Evolutionary conservation across 2,797 vertebrate genomes (phyloP).

Genomic region (Pangasius djambal): DNA sequence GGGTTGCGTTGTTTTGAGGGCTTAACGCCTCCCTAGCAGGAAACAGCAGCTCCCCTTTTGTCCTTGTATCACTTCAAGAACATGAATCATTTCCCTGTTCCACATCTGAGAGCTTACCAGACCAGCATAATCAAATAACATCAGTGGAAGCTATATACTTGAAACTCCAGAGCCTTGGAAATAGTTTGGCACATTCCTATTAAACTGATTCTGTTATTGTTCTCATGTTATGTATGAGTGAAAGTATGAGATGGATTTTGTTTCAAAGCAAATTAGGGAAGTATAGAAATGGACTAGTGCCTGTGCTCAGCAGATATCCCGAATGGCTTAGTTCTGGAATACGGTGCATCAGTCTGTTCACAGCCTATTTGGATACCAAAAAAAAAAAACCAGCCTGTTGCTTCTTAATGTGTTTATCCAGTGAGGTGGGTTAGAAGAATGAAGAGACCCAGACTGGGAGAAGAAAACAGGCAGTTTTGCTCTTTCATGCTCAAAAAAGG

Average conservation of each 20-base stretch:
- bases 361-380: slow-evolving; percentile 19
- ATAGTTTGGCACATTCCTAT: slow-evolving; percentile 1
- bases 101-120: slow-evolving; percentile 28
- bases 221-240: slow-evolving; percentile 16
- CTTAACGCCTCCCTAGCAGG: slow-evolving; percentile 37
- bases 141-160: background rate
- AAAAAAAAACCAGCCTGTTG: slow-evolving; percentile 33
- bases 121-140: slow-evolving; percentile 14
- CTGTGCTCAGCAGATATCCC: background rate
- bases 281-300: background rate
- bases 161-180: background rate
- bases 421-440: slow-evolving; percentile 16
- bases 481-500: slow-evolving; percentile 64
- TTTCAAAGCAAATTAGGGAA: slow-evolving; percentile 37
- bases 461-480: slow-evolving; percentile 14
- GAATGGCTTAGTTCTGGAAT: background rate
- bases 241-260: background rate
- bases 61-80: slow-evolving; percentile 39
- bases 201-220: slow-evolving; percentile 6
- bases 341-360: background rate
- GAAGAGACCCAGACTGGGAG: background rate
- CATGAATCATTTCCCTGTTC: slow-evolving; percentile 49
- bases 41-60: slow-evolving; percentile 47
- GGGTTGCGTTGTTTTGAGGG: background rate
- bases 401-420: slow-evolving; percentile 59